phyloP scores from a whole-genome alignment of 2,888 invertebrate genomes.

The Cantharis lateralis region DNA sequence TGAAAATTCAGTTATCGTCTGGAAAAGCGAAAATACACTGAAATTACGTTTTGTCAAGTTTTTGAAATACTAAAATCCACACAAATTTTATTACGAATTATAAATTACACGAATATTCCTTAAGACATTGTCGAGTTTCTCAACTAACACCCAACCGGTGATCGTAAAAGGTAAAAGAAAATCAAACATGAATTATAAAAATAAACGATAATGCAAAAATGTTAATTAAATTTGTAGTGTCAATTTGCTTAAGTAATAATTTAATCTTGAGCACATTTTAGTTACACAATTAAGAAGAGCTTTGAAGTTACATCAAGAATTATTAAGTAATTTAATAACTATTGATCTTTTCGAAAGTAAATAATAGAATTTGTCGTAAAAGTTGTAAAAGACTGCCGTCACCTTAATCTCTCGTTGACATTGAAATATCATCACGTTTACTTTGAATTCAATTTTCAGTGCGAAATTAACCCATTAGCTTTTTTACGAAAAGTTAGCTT shows the following conservation, averaged over 20 bases:
- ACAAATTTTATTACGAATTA: no score
- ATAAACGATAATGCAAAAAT: background rate
- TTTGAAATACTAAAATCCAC: no score
- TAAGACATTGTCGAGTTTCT: no score
- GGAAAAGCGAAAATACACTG: background rate
- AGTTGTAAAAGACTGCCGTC: background rate
- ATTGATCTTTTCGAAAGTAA: slow-evolving; percentile 15
- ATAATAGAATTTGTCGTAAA: slow-evolving; percentile 19
- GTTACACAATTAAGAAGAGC: background rate
- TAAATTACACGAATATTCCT: no score
- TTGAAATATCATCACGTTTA: background rate
- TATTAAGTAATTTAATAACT: slow-evolving; percentile 16
- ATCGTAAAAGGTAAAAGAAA: background rate
- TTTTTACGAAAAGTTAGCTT: background rate
- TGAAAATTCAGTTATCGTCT: background rate
- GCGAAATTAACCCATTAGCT: background rate
- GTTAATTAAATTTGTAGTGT: background rate
- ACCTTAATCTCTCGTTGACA: background rate
- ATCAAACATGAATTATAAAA: background rate
- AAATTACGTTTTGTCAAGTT: background rate
- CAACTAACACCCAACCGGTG: no score
- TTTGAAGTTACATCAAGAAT: slow-evolving; percentile 2
- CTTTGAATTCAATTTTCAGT: background rate
- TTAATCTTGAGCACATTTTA: background rate
- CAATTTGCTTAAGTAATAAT: background rate